phyloP scores from a whole-genome alignment of 2,888 invertebrate genomes.

The Cryptus armator region DNA sequence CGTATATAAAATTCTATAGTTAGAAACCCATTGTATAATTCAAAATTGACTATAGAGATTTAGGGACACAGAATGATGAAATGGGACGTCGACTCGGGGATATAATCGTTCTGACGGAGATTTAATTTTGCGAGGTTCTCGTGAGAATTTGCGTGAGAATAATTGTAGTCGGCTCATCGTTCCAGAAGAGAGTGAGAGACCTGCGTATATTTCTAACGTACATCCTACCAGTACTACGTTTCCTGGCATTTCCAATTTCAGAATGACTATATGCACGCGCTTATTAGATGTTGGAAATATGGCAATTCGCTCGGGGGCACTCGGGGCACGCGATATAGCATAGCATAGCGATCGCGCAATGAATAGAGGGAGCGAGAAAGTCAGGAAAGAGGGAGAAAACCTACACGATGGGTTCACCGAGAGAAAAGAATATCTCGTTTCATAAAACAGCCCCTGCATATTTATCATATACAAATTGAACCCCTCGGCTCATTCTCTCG shows the following conservation, averaged over 20 bases:
- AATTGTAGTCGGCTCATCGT: conserved; percentile 54
- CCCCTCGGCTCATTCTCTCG: conserved; percentile 65
- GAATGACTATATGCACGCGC: conserved; percentile 60
- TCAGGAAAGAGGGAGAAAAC: conserved; percentile 48
- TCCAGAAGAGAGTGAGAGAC: conserved; percentile 39
- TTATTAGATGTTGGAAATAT: conserved; percentile 64
- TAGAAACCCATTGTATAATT: background rate
- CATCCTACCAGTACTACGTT: conserved; percentile 51
- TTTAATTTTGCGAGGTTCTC: conserved; percentile 44
- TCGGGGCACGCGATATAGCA: conserved; percentile 58
- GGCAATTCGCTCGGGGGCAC: conserved; percentile 62
- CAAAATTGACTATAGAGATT: conserved; percentile 1
- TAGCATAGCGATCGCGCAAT: conserved; percentile 59
- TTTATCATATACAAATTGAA: conserved; percentile 73
- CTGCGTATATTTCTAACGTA: conserved; percentile 27
- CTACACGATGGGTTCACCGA: conserved; percentile 54
- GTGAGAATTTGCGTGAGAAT: conserved; percentile 36
- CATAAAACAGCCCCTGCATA: conserved; percentile 70
- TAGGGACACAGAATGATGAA: background rate
- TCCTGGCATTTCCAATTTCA: conserved; percentile 65
- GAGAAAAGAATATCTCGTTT: conserved; percentile 69
- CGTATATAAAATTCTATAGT: background rate
- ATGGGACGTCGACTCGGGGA: conserved; percentile 21
- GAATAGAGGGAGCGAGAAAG: conserved; percentile 60
- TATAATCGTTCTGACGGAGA: conserved; percentile 45